Evolutionary conservation across 2,113 vertebrate species (phyloP).

Genomic region (Morone saxatilis): DNA sequence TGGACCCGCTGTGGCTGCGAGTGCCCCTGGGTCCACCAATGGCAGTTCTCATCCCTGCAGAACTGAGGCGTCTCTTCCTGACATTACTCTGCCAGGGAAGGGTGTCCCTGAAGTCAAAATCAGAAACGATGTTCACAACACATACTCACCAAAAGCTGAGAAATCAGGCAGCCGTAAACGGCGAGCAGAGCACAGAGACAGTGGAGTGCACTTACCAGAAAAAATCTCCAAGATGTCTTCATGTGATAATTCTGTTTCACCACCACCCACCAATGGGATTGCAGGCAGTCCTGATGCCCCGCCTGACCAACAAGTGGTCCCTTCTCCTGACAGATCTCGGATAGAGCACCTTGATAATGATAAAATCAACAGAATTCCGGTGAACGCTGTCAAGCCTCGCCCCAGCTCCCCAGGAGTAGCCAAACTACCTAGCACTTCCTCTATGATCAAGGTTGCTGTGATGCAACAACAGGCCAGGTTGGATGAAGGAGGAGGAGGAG

Average conservation of each 20-base stretch:
- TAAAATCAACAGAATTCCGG: constrained; percentile 92
- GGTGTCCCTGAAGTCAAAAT: constrained; percentile 90
- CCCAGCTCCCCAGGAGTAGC: constrained; percentile 94
- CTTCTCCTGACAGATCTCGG: constrained; percentile 83
- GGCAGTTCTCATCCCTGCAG: constrained; percentile 91
- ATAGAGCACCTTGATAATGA: constrained; percentile 91
- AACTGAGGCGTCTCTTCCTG: constrained; percentile 84
- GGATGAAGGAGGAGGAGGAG: constrained; percentile 82
- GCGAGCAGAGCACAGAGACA: constrained; percentile 89
- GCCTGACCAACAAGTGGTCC: constrained; percentile 85
- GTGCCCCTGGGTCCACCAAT: constrained; percentile 89
- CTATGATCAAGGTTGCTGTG: constrained; percentile 90
- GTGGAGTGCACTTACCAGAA: constrained; percentile 88
- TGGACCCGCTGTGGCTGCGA: constrained; percentile 80
- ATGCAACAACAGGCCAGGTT: constrained; percentile 91
- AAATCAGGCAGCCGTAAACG: constrained; percentile 91
- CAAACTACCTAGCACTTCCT: constrained; percentile 91
- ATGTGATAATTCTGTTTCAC: constrained; percentile 87
- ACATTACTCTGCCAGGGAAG: constrained; percentile 82
- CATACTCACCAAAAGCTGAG: constrained; percentile 91
- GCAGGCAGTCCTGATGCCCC: constrained; percentile 90
- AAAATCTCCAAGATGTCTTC: constrained; percentile 89
- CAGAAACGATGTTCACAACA: constrained; percentile 93
- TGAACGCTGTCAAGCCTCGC: constrained; percentile 96
- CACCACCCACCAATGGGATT: constrained; percentile 91